Percentiles rank a stretch among this genome's conserved stretches.
These are phyloP conservation scores for Aplysina aerophoba DNA, from an alignment of 37 sponge, comb jelly and placozoan species.

Conservation along the genomic window DNA sequence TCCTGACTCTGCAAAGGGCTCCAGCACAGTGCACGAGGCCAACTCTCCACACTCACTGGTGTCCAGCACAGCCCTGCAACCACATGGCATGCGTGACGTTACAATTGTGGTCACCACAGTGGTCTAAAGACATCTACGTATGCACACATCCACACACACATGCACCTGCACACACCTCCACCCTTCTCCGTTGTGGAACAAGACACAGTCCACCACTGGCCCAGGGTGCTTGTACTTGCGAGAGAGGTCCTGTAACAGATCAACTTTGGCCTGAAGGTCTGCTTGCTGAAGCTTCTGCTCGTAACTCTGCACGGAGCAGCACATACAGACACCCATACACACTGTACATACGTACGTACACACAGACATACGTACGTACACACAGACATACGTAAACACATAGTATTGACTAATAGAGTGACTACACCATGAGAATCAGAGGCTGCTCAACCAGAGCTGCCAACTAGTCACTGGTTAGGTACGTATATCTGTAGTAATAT, in stretches of 20 bases:
- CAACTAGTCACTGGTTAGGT: no score
- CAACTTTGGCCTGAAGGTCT: conserved; percentile 71
- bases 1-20: conserved; percentile 62
- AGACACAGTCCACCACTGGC: conserved; percentile 89
- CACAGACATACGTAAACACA: no score
- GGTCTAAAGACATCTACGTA: neutral
- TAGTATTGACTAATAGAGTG: no score
- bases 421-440: no score
- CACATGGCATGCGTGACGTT: neutral
- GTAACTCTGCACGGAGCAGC: conserved; percentile 3
- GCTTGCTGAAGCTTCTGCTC: conserved; percentile 60
- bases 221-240: conserved; percentile 60
- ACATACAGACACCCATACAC: no score
- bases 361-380: no score
- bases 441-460: no score
- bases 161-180: conserved; percentile 67
- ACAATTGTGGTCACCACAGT: neutral
- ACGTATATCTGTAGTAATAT: no score
- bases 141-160: neutral
- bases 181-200: conserved; percentile 82
- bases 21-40: conserved; percentile 52
- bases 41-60: conserved; percentile 84
- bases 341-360: no score
- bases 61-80: conserved; percentile 82
- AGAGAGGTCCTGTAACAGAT: conserved; percentile 51